Evolutionary conservation across 2,113 vertebrate genomes (phyloP).

Genomic region (Gila orcuttii): DNA sequence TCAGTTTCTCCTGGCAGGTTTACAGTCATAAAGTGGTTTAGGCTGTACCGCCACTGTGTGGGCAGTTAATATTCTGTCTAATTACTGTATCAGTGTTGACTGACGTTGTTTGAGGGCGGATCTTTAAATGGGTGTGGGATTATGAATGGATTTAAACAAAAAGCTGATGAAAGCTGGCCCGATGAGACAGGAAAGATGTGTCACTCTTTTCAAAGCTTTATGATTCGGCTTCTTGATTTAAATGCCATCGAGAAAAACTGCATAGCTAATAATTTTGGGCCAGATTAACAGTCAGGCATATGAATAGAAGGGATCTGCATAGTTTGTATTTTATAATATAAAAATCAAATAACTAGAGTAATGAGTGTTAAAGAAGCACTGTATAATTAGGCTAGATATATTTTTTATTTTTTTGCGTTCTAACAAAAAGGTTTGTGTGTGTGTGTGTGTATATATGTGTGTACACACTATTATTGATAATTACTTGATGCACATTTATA

Average conservation of each 20-base stretch:
- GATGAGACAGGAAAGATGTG: slow-evolving; percentile 35
- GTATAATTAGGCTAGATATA: too few relatives aligned
- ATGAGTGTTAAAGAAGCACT: background rate
- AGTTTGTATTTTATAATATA: background rate
- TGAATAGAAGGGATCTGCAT: background rate
- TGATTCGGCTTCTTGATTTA: slow-evolving; percentile 16
- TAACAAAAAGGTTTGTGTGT: too few relatives aligned
- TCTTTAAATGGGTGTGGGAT: slow-evolving; percentile 43
- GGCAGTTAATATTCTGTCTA: slow-evolving; percentile 45
- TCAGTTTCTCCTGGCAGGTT: slow-evolving; percentile 41
- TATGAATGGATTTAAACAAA: slow-evolving; percentile 47
- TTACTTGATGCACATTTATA: too few relatives aligned
- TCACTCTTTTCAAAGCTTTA: slow-evolving; percentile 28
- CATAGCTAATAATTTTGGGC: background rate
- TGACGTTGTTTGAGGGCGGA: slow-evolving; percentile 35
- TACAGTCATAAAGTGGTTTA: slow-evolving; percentile 33
- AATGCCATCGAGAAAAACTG: background rate
- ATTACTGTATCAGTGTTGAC: slow-evolving; percentile 41
- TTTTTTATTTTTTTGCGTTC: too few relatives aligned
- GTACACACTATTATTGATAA: too few relatives aligned
- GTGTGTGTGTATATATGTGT: too few relatives aligned
- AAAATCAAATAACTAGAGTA: background rate
- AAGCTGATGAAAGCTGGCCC: slow-evolving; percentile 40
- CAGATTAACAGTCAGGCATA: background rate
- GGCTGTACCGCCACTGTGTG: slow-evolving; percentile 25